Evolutionary conservation across 2,113 vertebrate genomes (phyloP).

Genomic region (Scartelaos histophorus): DNA sequence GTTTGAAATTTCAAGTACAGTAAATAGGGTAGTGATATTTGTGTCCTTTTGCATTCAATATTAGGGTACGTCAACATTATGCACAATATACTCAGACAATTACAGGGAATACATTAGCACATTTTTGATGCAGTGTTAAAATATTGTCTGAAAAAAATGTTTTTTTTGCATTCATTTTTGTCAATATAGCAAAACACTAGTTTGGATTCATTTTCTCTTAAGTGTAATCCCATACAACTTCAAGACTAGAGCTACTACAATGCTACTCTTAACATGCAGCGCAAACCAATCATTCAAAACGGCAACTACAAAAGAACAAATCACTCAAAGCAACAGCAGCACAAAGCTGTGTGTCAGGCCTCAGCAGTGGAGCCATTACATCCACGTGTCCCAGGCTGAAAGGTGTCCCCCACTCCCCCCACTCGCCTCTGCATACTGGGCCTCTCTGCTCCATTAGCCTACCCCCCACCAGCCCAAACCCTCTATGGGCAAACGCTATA

Average conservation of each 20-base stretch:
- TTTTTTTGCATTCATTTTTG: no score
- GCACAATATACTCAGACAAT: no score
- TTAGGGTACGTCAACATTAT: no score
- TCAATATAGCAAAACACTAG: no score
- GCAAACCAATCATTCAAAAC: neutral
- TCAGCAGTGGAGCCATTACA: constrained; percentile 27
- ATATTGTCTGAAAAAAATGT: no score
- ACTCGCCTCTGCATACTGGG: constrained; percentile 6
- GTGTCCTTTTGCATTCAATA: no score
- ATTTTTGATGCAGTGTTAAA: no score
- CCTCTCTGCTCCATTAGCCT: constrained; percentile 45
- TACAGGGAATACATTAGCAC: no score
- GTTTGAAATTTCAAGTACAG: no score
- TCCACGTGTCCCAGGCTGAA: constrained; percentile 28
- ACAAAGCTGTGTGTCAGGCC: neutral
- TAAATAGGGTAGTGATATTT: no score
- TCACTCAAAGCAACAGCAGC: neutral
- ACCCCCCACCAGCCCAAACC: constrained; percentile 36
- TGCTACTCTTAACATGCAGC: neutral
- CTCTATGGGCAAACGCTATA: constrained; percentile 34
- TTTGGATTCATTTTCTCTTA: neutral
- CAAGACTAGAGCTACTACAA: neutral
- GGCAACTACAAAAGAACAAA: neutral
- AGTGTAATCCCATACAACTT: neutral
- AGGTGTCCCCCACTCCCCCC: neutral